These are phyloP conservation scores for Tortrix viridana DNA, from an alignment of 2,888 invertebrate genomes.

Conservation along the genomic window DNA sequence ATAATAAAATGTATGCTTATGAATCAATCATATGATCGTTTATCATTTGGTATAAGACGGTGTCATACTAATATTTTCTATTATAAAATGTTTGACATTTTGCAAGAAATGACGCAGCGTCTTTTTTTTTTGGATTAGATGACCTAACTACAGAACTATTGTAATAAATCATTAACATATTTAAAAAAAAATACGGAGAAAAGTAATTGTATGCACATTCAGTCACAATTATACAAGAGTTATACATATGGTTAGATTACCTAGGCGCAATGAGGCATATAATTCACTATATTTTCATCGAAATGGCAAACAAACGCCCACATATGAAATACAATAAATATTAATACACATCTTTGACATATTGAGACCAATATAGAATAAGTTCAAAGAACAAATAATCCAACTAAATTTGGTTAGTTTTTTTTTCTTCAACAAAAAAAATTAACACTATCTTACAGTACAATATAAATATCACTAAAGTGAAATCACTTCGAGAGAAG, in stretches of 20 bases:
- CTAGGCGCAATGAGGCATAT: conserved; percentile 41
- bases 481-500: conserved; percentile 57
- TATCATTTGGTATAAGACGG: no score
- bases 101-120: no score
- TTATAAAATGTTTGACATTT: no score
- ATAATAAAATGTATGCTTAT: no score
- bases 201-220: neutral
- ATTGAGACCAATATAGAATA: conserved; percentile 77
- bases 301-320: conserved; percentile 47
- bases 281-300: conserved; percentile 42
- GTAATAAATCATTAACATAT: no score
- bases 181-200: neutral
- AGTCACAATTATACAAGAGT: conserved; percentile 11
- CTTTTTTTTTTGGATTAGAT: no score
- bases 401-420: conserved; percentile 77
- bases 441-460: conserved; percentile 65
- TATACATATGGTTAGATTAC: conserved; percentile 17
- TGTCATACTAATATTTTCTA: no score
- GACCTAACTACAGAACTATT: no score
- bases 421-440: conserved; percentile 50
- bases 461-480: conserved; percentile 72
- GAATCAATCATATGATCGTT: no score
- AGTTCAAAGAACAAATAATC: conserved; percentile 55
- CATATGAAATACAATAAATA: conserved; percentile 55
- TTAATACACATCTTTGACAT: conserved; percentile 77